Percentiles rank a stretch among this genome's conserved stretches.
Conservation (phyloP, 2,797 vertebrate species). For the Sylvilagus floridanus region DNA sequence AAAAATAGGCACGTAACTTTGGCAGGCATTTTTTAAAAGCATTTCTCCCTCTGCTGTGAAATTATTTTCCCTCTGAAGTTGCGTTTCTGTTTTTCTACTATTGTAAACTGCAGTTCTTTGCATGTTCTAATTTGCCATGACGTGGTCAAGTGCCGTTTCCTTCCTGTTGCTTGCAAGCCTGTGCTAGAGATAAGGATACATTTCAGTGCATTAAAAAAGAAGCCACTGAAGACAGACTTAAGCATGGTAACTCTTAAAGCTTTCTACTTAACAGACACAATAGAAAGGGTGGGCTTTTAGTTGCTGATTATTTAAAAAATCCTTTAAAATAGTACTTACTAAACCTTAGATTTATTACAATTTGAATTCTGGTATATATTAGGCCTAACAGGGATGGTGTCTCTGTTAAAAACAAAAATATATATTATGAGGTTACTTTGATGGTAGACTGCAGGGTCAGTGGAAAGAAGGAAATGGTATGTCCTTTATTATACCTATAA, state of each 20-base stretch:
- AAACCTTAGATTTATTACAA: slow-evolving; percentile 44
- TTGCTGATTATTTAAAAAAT: slow-evolving; percentile 53
- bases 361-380: slow-evolving; percentile 25
- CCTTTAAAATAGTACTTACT: slow-evolving; percentile 47
- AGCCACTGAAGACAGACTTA: slow-evolving; percentile 75
- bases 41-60: slow-evolving; percentile 48
- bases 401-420: slow-evolving; percentile 54
- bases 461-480: slow-evolving; percentile 52
- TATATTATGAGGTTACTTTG: slow-evolving; percentile 45
- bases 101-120: slow-evolving; percentile 88
- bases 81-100: slow-evolving; percentile 81
- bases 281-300: slow-evolving; percentile 46
- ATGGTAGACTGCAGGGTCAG: slow-evolving; percentile 36
- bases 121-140: slow-evolving; percentile 91
- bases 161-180: slow-evolving; percentile 90
- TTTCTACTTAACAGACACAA: slow-evolving; percentile 64
- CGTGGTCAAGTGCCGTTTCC: slow-evolving; percentile 91
- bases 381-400: neutral
- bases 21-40: slow-evolving; percentile 39
- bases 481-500: slow-evolving; percentile 16
- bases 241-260: neutral
- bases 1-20: slow-evolving; percentile 43
- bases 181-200: slow-evolving; percentile 89
- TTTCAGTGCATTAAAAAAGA: slow-evolving; percentile 81
- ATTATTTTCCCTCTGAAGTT: slow-evolving; percentile 83